Percentiles rank a stretch among this genome's conserved stretches.
These are phyloP conservation scores for Phymanthus crucifer DNA, from an alignment of 92 coral and sea anemone species.

Conservation along the genomic window DNA sequence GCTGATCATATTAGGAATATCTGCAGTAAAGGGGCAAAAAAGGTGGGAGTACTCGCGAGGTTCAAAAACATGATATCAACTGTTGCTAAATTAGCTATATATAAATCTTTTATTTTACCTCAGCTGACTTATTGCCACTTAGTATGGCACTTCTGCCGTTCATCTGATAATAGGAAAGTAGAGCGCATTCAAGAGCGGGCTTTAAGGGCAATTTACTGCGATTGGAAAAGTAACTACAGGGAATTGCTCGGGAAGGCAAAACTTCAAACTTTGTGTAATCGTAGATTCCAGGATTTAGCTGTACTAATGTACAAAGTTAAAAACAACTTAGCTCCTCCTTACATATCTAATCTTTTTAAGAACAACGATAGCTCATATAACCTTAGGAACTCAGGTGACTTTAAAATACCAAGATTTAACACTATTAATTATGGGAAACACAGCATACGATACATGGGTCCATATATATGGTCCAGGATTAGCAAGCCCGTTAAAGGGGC, in stretches of 20 bases:
- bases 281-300: slow-evolving; percentile 36
- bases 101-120: neutral
- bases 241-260: slow-evolving; percentile 28
- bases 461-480: no score
- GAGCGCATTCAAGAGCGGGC: slow-evolving; percentile 17
- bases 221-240: neutral
- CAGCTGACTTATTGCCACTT: neutral
- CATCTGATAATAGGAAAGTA: slow-evolving; percentile 19
- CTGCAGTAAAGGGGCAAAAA: slow-evolving; percentile 21
- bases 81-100: no score
- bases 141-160: slow-evolving; percentile 14
- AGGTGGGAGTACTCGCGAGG: no score
- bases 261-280: slow-evolving; percentile 12
- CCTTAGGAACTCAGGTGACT: no score
- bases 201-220: slow-evolving; percentile 15
- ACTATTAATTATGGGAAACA: no score
- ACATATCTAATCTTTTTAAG: slow-evolving; percentile 2
- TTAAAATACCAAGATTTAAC: no score
- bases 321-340: slow-evolving; percentile 22
- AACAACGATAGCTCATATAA: no score
- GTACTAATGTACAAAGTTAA: slow-evolving; percentile 43
- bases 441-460: no score
- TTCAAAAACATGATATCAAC: no score
- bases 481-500: no score
- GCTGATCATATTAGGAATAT: no score